phyloP scores from a whole-genome alignment of 2,797 vertebrate genomes.

The Etheostoma perlongum region DNA sequence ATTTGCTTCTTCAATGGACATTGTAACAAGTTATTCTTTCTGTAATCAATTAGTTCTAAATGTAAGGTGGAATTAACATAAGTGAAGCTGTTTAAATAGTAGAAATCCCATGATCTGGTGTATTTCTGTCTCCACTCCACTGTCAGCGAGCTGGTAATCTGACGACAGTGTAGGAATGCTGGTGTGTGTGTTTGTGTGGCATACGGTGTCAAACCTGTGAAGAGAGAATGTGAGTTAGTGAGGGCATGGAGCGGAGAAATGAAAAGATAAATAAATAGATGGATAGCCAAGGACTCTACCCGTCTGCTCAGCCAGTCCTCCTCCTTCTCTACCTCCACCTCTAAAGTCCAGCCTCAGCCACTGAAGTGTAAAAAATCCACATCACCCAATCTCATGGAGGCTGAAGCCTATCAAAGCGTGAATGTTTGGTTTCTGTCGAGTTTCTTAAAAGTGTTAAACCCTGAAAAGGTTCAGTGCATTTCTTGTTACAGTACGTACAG shows the following conservation, averaged over 20 bases:
- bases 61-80: background rate
- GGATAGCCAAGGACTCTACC: slow-evolving; percentile 45
- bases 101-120: slow-evolving; percentile 5
- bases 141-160: slow-evolving; percentile 7
- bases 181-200: slow-evolving; percentile 12
- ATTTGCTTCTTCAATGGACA: background rate
- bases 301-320: slow-evolving; percentile 29
- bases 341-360: slow-evolving; percentile 42
- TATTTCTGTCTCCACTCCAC: slow-evolving; percentile 21
- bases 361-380: slow-evolving; percentile 63
- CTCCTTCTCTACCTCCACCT: slow-evolving; percentile 44
- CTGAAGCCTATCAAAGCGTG: slow-evolving; percentile 60
- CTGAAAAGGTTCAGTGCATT: slow-evolving; percentile 44
- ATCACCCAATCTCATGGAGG: slow-evolving; percentile 61
- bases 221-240: slow-evolving; percentile 48
- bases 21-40: background rate
- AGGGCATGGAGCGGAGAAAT: slow-evolving; percentile 51
- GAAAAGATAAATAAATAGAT: slow-evolving; percentile 54
- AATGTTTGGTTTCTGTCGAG: slow-evolving; percentile 51
- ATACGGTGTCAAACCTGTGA: slow-evolving; percentile 41
- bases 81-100: slow-evolving; percentile 11
- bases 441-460: slow-evolving; percentile 53
- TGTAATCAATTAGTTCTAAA: background rate
- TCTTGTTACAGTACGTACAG: slow-evolving; percentile 23
- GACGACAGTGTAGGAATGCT: slow-evolving; percentile 4